Base-by-base conservation (phyloP, 1,140 invertebrate genomes). In the Drosophila persimilis region DNA sequence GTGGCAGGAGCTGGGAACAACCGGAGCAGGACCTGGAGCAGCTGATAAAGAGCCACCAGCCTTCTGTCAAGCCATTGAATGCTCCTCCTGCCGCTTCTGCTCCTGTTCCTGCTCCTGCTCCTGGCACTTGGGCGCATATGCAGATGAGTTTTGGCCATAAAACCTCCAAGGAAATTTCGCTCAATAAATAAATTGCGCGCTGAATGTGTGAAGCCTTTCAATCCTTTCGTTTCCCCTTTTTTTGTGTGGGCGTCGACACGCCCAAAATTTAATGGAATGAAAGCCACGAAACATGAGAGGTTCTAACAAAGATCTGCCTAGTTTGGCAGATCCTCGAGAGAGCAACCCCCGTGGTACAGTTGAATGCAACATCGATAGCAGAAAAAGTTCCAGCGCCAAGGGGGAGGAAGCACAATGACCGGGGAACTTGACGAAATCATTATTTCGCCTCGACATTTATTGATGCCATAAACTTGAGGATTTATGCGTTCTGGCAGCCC, bases 391-490 rank as follows among this genome's bases (percentile, higher is more conserved):
- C 44, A 22, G 8, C 52, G 17, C 13, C 22, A 51, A 56, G 62
- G 66, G 72, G 58, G 73, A 73, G 73, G 55, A 63, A 81, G 81
- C 78, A 88, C 83, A 83, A 88, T 83, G 67, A 63, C 74, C 15
- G 41, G 62, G 2, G 60, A 70, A 88, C 78, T 88, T 88, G 83
- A 88, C 83, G 83, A 88, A 88, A 88, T 88, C 83, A 88, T 88
- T 88, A 88, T 86, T 88, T 88, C 61, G 83, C 83, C 52, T 64
- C 78, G 83, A 88, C 83, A 89, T 88, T 88, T 88, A 88, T 88
- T 89, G 83, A 88, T 88, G 78, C 84, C 83, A 88, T 88, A 88
- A 88, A 88, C 66, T 88, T 88, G 83, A 88, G 73, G 83, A 88
- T 88, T 88, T 88, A 88, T 88, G 83, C 83, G 67, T 88, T 59